Base-by-base conservation (phyloP, 2,113 vertebrate genomes). In the Euleptes europaea region DNA sequence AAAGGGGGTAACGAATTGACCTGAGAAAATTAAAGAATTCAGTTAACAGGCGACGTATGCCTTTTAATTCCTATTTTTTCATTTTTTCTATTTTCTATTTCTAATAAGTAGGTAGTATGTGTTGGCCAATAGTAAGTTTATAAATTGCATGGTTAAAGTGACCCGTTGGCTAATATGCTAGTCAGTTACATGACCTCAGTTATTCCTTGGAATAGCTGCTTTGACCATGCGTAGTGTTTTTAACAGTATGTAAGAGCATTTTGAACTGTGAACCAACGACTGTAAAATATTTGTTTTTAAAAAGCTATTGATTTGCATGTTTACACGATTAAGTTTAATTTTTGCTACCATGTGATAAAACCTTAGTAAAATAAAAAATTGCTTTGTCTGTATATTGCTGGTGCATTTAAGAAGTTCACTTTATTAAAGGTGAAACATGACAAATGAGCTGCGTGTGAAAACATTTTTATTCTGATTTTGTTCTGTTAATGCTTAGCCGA, bases 261-360 rank as follows among this genome's bases (percentile, higher is more conserved):
- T 88, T 83, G 87, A 90, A 94, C 77, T 88, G 57, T 89, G 88
- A 93, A 73, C 90, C 91, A 84, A 54, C 93, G 94, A 92, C 69
- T 91, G 66, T 92, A 87, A 78, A 81, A 69, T 89, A 38, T 84
- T 54, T 75, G 54, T 84, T 89, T 94, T 88, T 94, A 88, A 94
- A 78, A 87, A 94, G 73, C 92, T 90, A 86, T 31, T 84, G 87
- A 94, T 95, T 96, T 96, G 95, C 95, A 96, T 95, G 95, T 95
- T 92, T 93, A 88, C 89, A 90, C 89, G 28, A 85, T 93, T 87
- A 74, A 86, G 14, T 88, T 88, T 90, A 73, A 87, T 94, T 93
- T 57, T 90, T 91, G 86, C 91, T 95, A 76, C 83, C 92, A 85
- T 87, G 88, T 91, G 67, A 90, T 88, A 86, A 85, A 90, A 85